A percentile compares a stretch with the other conserved stretches of the same genome.
These are phyloP conservation scores for Rhea pennata DNA, from an alignment of 2,113 vertebrate species.

Conservation along the genomic window DNA sequence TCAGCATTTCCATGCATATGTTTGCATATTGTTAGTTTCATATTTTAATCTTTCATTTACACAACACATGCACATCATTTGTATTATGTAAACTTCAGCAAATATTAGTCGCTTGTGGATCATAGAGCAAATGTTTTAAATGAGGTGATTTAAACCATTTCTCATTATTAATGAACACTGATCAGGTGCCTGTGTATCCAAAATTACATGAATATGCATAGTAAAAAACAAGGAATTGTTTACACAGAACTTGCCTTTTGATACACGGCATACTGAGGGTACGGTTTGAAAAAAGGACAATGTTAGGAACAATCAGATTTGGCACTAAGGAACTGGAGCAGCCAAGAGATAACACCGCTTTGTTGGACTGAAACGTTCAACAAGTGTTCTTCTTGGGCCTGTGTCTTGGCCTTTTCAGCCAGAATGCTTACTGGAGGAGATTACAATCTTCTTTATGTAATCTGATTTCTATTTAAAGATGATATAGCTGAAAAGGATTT, in stretches of 20 bases:
- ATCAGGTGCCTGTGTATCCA: slow-evolving; percentile 76
- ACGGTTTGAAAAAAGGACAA: not conserved
- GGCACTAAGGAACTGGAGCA: not conserved
- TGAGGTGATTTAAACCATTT: slow-evolving; percentile 83
- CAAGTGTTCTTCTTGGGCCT: slow-evolving; percentile 61
- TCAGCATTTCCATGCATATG: slow-evolving; percentile 73
- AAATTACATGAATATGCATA: slow-evolving; percentile 83
- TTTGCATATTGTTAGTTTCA: slow-evolving; percentile 81
- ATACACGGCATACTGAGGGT: slow-evolving; percentile 17
- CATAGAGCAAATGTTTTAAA: slow-evolving; percentile 84
- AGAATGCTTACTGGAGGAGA: slow-evolving; percentile 65
- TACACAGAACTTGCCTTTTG: slow-evolving; percentile 59
- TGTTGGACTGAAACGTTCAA: slow-evolving; percentile 63
- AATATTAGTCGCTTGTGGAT: slow-evolving; percentile 83
- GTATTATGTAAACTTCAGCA: slow-evolving; percentile 84
- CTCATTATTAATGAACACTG: slow-evolving; percentile 82
- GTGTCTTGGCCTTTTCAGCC: slow-evolving; percentile 55
- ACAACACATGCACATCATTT: slow-evolving; percentile 81
- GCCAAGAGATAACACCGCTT: slow-evolving; percentile 28
- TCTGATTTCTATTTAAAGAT: slow-evolving; percentile 78
- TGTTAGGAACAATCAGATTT: not conserved
- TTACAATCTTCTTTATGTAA: slow-evolving; percentile 73
- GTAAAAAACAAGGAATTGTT: slow-evolving; percentile 73
- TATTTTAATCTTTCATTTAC: slow-evolving; percentile 83
- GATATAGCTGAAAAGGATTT: slow-evolving; percentile 74